These are phyloP conservation scores for Coryphaenoides rupestris DNA, from an alignment of 2,113 vertebrate species.

Conservation along the genomic window DNA sequence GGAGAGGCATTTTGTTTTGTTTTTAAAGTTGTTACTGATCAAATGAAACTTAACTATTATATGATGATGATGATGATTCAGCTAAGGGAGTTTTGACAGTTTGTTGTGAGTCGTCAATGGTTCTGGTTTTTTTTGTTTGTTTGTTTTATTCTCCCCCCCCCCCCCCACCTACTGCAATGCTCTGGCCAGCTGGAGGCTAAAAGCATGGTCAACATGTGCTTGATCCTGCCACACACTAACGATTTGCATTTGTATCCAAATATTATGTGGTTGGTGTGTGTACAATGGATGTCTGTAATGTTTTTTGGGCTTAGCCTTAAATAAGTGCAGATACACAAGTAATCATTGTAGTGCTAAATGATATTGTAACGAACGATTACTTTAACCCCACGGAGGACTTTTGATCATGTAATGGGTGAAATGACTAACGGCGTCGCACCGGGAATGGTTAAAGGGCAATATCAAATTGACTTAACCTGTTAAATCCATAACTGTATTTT, in stretches of 20 bases:
- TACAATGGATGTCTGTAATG: conserved; percentile 59
- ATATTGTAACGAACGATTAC: conserved; percentile 44
- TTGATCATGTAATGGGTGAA: conserved; percentile 29
- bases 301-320: conserved; percentile 64
- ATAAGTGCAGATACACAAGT: conserved; percentile 51
- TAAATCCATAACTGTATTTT: conserved; percentile 46
- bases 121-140: too few species aligned
- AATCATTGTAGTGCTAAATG: conserved; percentile 60
- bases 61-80: conserved; percentile 19
- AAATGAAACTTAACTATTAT: conserved; percentile 36
- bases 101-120: conserved; percentile 35
- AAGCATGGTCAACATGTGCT: too few species aligned
- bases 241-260: conserved; percentile 58
- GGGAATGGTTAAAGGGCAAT: conserved; percentile 55
- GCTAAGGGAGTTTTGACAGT: conserved; percentile 31
- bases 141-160: too few species aligned
- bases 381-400: conserved; percentile 38
- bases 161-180: conserved; percentile 4
- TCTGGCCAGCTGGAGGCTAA: conserved; percentile 24
- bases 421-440: conserved; percentile 38
- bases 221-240: conserved; percentile 55
- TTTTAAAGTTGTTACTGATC: conserved; percentile 51
- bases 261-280: conserved; percentile 60
- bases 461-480: conserved; percentile 56
- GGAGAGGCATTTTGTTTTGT: neutral